phyloP scores from a whole-genome alignment of 2,888 invertebrate genomes.

The Allolobophora icterica region DNA sequence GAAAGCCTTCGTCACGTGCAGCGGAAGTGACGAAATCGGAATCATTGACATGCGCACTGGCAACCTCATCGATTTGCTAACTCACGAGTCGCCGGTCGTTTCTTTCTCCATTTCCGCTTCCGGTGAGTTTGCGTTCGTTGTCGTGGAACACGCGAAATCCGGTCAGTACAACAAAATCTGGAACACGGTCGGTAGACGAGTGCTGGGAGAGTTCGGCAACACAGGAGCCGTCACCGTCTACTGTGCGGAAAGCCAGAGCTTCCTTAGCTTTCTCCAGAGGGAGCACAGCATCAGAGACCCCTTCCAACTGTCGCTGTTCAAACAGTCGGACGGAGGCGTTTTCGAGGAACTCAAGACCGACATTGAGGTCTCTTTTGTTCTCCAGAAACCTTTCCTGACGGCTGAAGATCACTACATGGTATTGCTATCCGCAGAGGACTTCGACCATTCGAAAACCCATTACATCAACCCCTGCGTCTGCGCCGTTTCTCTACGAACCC shows the following conservation, averaged over 20 bases:
- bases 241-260: conserved; percentile 46
- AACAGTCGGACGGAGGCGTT: conserved; percentile 48
- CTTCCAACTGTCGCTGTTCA: conserved; percentile 53
- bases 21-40: conserved; percentile 61
- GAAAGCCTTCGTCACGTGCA: conserved; percentile 56
- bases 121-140: conserved; percentile 58
- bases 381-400: conserved; percentile 58
- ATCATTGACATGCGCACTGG: conserved; percentile 62
- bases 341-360: conserved; percentile 52
- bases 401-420: conserved; percentile 58
- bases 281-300: conserved; percentile 52
- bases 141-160: conserved; percentile 51
- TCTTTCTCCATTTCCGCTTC: conserved; percentile 56
- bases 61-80: conserved; percentile 60
- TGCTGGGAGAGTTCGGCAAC: conserved; percentile 61
- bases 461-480: conserved; percentile 58
- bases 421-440: conserved; percentile 57
- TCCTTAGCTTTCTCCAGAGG: conserved; percentile 56
- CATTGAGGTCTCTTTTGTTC: conserved; percentile 52
- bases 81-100: conserved; percentile 57
- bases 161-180: conserved; percentile 59
- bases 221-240: conserved; percentile 54
- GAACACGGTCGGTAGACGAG: conserved; percentile 56
- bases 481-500: conserved; percentile 53
- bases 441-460: conserved; percentile 47